Conservation (phyloP, 2,113 vertebrate species). For the Oostethus manadensis region DNA sequence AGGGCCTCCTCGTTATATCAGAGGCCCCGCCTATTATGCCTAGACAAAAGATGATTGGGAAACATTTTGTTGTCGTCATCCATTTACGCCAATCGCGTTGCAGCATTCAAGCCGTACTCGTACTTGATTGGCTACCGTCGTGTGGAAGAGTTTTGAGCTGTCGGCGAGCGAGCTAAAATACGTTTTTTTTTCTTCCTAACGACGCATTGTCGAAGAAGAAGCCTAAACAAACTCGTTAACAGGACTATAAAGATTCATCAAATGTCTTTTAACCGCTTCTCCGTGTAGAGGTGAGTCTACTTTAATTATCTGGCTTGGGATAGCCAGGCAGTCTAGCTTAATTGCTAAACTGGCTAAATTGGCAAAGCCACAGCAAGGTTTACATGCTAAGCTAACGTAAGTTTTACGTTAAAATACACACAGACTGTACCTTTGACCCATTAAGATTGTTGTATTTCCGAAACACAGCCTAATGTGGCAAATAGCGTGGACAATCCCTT, state of each 20-base stretch:
- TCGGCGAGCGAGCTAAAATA: slow-evolving; percentile 10
- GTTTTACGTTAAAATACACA: not conserved
- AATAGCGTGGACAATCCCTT: not conserved
- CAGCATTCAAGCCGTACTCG: slow-evolving; percentile 28
- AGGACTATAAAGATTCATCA: not conserved
- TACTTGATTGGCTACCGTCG: slow-evolving; percentile 43
- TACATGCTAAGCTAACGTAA: not conserved
- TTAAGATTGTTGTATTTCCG: not conserved
- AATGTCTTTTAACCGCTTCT: slow-evolving; percentile 10
- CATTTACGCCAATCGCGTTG: slow-evolving; percentile 25
- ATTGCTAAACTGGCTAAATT: slow-evolving; percentile 10
- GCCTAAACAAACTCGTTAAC: not conserved
- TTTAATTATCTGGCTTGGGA: not conserved
- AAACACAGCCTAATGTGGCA: not conserved
- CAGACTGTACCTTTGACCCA: no score
- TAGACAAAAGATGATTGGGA: slow-evolving; percentile 2
- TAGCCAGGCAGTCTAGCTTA: not conserved
- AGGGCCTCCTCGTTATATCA: not conserved
- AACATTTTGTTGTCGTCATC: slow-evolving; percentile 9
- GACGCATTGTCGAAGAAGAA: not conserved
- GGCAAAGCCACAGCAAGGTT: not conserved
- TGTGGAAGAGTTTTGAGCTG: not conserved
- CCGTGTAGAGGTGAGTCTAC: slow-evolving; percentile 34
- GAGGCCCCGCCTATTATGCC: slow-evolving; percentile 3
- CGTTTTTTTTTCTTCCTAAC: slow-evolving; percentile 33